Evolutionary conservation across 2,113 vertebrate genomes (phyloP).

Genomic region (Cebus imitator): DNA sequence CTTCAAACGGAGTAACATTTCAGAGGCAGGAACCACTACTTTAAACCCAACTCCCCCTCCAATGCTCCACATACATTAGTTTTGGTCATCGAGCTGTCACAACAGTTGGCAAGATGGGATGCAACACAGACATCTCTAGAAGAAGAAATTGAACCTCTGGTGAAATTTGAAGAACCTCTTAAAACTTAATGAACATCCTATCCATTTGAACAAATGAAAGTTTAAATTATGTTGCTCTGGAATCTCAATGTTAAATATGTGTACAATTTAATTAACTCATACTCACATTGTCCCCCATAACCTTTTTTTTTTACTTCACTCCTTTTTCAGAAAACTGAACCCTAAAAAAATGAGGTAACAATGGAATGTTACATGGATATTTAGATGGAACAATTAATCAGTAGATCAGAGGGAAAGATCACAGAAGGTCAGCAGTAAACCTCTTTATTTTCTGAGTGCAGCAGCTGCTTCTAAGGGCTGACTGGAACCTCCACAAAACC

Average conservation of each 20-base stretch:
- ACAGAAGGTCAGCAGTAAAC: slow-evolving; percentile 26
- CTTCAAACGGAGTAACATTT: background rate
- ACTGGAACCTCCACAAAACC: slow-evolving; percentile 72
- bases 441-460: slow-evolving; percentile 52
- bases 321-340: slow-evolving; percentile 10
- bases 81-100: slow-evolving; percentile 46
- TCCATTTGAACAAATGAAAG: slow-evolving; percentile 62
- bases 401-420: slow-evolving; percentile 26
- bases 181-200: slow-evolving; percentile 63
- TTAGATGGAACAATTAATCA: slow-evolving; percentile 18
- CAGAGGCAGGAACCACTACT: background rate
- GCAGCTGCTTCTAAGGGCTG: slow-evolving; percentile 76
- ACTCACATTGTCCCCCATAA: background rate
- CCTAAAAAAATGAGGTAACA: slow-evolving; percentile 56
- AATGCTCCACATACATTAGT: background rate
- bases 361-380: background rate
- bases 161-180: slow-evolving; percentile 59
- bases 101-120: slow-evolving; percentile 12
- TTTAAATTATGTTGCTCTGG: slow-evolving; percentile 73
- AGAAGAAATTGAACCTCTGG: slow-evolving; percentile 65
- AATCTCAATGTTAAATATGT: slow-evolving; percentile 56
- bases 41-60: background rate
- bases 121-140: slow-evolving; percentile 8
- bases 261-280: slow-evolving; percentile 66
- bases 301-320: background rate